Conservation (phyloP, 2,797 vertebrate species). For the Zalophus californianus region DNA sequence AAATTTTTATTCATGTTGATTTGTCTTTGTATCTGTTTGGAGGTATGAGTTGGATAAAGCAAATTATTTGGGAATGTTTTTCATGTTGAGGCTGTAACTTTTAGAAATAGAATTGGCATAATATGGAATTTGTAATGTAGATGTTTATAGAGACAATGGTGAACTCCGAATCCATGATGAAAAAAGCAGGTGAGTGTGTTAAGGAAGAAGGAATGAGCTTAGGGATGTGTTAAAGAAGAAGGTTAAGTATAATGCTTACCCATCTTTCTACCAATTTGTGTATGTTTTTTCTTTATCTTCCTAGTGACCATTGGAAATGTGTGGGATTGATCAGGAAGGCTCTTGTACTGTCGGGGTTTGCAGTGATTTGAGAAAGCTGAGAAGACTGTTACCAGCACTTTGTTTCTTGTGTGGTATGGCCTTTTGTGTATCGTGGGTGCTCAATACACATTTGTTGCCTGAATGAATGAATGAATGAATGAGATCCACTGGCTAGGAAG, state of each 20-base stretch:
- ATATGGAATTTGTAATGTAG: background rate
- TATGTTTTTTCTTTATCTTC: background rate
- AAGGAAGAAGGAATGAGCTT: background rate
- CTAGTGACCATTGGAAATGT: background rate
- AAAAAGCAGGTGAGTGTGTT: background rate
- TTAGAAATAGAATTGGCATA: background rate
- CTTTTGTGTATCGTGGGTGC: background rate
- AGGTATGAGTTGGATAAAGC: slow-evolving; percentile 27
- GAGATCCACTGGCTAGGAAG: background rate
- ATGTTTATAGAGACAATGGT: background rate
- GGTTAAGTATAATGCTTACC: background rate
- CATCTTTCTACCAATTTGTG: background rate
- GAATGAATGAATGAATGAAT: background rate
- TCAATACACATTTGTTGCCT: background rate
- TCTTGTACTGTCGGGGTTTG: background rate
- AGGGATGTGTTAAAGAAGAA: background rate
- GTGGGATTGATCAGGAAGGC: background rate
- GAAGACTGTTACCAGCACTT: background rate
- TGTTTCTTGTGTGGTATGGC: background rate
- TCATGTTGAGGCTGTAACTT: background rate
- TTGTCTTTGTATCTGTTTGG: background rate
- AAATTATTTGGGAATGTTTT: background rate
- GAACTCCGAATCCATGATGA: background rate
- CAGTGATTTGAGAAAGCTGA: slow-evolving; percentile 8
- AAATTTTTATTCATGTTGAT: slow-evolving; percentile 35